Base-by-base conservation (phyloP, 2,113 vertebrate species). In the Mesitornis unicolor region DNA sequence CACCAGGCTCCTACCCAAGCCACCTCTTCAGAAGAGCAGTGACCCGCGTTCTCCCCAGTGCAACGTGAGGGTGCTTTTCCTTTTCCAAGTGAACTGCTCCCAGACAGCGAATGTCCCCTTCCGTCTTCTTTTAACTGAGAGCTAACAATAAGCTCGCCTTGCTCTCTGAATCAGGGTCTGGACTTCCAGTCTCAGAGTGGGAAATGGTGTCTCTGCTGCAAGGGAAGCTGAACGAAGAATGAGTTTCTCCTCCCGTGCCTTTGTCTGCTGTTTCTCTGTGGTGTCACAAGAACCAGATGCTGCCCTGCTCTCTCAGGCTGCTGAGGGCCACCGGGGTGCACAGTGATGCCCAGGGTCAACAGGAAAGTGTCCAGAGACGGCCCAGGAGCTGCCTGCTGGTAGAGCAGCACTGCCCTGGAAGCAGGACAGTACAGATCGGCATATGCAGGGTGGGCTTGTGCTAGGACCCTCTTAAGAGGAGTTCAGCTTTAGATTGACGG, bases 341-440 rank as follows among this genome's bases (percentile, higher is more conserved):
- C 0, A 0, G 45, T 43, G 64, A 16, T 71, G 16, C 12, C 25
- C 15, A 35, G n/a, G 47, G 36, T 28, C 20, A 61, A 29, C 59
- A 74, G 64, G 14, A 8, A 2, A 6, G 33, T 53, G 28, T 50
- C 57, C 53, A 16, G 69, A 68, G 38, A 8, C 50, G 26, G 60
- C 33, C 48, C 36, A 56, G 67, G 54, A 78, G 31, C 22, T 86
- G 57, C 21, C 11, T 78, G 36, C 24, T 84, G 73, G 21, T 84
- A 53, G 42, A 61, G 40, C 65, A 87, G 77, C 54, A 4, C 20
- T 70, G 45, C 14, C 43, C 29, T 60, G 68, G 40, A 45, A 75
- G 43, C 29, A 26, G 40, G 48, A 35, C 24, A 35, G 31, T 20
- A n/a, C 2, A 25, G 38, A 68, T 7, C 0, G 1, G 31, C 48